phyloP scores from a whole-genome alignment of 2,113 vertebrate species.

The Azemiops feae region DNA sequence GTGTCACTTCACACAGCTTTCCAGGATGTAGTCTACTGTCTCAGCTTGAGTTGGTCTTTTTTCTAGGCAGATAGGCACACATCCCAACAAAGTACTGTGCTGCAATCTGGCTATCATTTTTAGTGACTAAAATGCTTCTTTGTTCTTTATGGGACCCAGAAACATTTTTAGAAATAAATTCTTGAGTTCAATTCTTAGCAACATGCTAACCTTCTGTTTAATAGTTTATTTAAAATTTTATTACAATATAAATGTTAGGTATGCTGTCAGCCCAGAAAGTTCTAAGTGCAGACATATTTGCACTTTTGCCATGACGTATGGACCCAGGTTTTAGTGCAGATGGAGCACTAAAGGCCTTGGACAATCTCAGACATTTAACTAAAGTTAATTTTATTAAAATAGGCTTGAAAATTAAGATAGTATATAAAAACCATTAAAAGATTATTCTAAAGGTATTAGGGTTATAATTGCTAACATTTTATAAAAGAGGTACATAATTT shows the following conservation, averaged over 20 bases:
- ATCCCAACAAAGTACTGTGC: background rate
- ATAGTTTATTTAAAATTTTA: background rate
- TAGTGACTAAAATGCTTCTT: background rate
- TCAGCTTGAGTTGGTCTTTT: background rate
- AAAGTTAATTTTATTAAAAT: conserved; percentile 6
- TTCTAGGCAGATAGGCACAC: background rate
- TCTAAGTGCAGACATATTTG: background rate
- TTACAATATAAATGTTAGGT: background rate
- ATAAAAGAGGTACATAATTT: conserved; percentile 54
- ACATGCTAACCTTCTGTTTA: background rate
- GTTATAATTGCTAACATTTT: conserved; percentile 42
- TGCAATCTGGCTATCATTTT: background rate
- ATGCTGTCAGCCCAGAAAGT: background rate
- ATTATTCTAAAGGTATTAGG: background rate
- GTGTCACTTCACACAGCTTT: background rate
- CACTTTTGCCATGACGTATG: background rate
- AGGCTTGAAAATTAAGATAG: background rate
- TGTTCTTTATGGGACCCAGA: background rate
- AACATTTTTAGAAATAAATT: background rate
- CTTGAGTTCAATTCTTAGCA: background rate
- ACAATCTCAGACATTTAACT: background rate
- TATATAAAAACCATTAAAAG: conserved; percentile 5
- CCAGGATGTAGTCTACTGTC: background rate
- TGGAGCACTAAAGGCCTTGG: background rate
- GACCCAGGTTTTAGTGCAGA: background rate